Base-by-base conservation (phyloP, 1,140 invertebrate species). In the Cotesia chilonis region DNA sequence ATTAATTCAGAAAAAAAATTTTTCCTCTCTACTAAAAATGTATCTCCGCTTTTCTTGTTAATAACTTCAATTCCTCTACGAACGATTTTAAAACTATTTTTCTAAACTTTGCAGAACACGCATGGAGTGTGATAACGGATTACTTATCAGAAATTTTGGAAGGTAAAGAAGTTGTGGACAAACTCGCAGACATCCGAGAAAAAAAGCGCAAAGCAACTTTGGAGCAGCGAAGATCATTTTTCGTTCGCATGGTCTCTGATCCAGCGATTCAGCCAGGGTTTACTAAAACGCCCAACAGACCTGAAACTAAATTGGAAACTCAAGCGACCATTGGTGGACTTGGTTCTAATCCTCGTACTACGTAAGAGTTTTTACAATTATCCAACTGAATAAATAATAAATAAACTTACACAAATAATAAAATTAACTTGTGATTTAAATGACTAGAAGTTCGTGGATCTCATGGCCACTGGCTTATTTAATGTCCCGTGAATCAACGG, bases 231-330 rank as follows among this genome's bases (percentile, higher is more conserved):
- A 89, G 97, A 37, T 97, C 95, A 35, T 96, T 98, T 88, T 98
- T 98, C 85, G 96, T 98, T 63, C 92, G 96, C 14, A 98, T 99
- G 97, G 96, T 96, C 38, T 94, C 93, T 74, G 97, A 99, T 88
- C 97, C 97, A 0, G 98, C 98, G 82, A 95, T 98, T 69, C 86
- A 87, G 36, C 86, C 86, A 28, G 86, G 85, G 47, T 87, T 87
- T 57, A 87, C 85, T 2, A 87, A 87, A 67, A 87, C 86, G 2
- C 86, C 86, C 4, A 87, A 87, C 73, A 78, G 82, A 71, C 79
- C 82, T 3, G 83, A 82, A 54, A 75, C 75, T 4, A 87, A 86
- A 67, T 73, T 87, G 37, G 84, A 84, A n/a, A 82, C 81, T 63
- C 84, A 87, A 73, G 79, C 82, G 6, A 85, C 84, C 0, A 82